Base-by-base conservation (phyloP, 1,140 invertebrate genomes). In the Pogonus chalceus region DNA sequence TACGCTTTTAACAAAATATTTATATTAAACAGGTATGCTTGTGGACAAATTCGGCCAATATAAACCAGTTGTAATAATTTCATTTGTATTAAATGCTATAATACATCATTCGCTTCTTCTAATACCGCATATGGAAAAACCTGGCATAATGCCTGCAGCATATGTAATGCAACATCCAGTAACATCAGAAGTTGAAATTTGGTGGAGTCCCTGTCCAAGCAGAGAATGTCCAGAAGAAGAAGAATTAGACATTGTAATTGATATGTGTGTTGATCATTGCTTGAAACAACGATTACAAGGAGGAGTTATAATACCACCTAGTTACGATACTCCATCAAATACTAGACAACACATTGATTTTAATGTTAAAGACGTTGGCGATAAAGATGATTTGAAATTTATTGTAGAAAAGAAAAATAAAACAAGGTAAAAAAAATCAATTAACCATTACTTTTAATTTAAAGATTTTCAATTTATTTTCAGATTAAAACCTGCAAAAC, bases 1-100 rank as follows among this genome's bases (percentile, higher is more conserved):
- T 49, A 20, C 16, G 14, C 4, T n/a, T n/a, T n/a, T n/a, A n/a
- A n/a, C n/a, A n/a, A n/a, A n/a, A n/a, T n/a, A n/a, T n/a, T n/a
- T n/a, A n/a, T n/a, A n/a, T n/a, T n/a, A n/a, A n/a, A n/a, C n/a
- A n/a, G 85, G 86, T 60, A 85, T 85, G 69, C 68, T 88, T 55
- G 85, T 88, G 56, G 86, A 90, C 68, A 86, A 85, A 69, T 84
- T 88, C 64, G 86, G 86, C 43, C 82, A 85, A 68, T 89, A 88
- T 63, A 88, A 88, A 65, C 79, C 80, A 2, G 85, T 89, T 14
- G 79, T 88, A 35, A 81, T 88, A 59, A 77, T 84, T 53, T 81
- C 83, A 55, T 75, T 88, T 48, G 73, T 86, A 37, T 68, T 84
- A 51, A 86, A 85, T 66, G 84, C 82, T 22, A 73, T 80, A 20